Conservation (phyloP, 2,113 vertebrate species). For the Bathybates hornii region DNA sequence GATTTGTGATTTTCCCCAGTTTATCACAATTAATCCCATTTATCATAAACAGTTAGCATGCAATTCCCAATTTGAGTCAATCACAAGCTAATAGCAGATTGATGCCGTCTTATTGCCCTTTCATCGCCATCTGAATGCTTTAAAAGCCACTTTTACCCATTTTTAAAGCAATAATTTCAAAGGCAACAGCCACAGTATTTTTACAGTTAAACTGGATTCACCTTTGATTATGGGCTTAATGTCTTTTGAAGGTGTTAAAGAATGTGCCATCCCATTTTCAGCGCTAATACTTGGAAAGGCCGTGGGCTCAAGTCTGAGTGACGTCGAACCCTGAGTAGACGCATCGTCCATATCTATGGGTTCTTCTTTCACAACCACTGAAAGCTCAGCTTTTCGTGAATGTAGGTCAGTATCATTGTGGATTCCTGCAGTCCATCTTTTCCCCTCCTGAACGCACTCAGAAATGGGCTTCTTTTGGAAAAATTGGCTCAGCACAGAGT, state of each 20-base stretch:
- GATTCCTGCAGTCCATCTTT: not conserved
- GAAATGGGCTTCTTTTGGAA: conserved; percentile 52
- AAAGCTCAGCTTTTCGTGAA: not conserved
- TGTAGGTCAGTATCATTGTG: not conserved
- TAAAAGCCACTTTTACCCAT: not conserved
- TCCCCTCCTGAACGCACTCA: not conserved
- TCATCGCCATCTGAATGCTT: not conserved
- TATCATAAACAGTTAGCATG: not conserved
- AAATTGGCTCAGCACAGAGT: conserved; percentile 60
- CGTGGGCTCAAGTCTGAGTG: conserved; percentile 24
- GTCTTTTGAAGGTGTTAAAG: conserved; percentile 71
- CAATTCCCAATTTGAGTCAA: not conserved
- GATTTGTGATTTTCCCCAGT: not conserved
- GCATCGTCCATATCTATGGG: not conserved
- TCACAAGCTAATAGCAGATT: not conserved
- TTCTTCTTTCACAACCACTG: conserved; percentile 15
- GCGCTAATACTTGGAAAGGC: not conserved
- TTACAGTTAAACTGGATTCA: conserved; percentile 40
- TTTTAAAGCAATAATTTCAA: not conserved
- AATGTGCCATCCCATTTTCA: conserved; percentile 5
- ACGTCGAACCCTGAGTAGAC: not conserved
- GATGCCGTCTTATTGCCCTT: not conserved
- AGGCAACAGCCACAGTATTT: not conserved
- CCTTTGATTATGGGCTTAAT: conserved; percentile 77
- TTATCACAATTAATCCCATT: not conserved